Base-by-base conservation (phyloP, 2,888 invertebrate genomes). In the Cephonodes hylas region DNA sequence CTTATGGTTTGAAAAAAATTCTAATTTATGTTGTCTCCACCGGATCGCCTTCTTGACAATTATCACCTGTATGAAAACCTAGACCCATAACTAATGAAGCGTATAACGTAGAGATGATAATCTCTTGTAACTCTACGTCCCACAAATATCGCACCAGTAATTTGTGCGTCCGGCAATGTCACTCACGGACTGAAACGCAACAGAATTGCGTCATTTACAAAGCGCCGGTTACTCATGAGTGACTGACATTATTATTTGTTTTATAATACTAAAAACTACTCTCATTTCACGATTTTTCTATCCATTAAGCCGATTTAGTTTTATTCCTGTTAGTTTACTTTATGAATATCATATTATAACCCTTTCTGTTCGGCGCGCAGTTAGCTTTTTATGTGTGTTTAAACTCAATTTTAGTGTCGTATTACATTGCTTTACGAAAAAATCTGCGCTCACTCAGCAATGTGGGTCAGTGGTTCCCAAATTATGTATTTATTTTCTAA, bases 351-450 rank as follows among this genome's bases (percentile, higher is more conserved):
- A 72, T 79, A 77, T 77, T 73, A 77, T 74, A 76, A 84, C 80
- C 81, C 84, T 84, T 83, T 86, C 83, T 73, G 38, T n/a, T 70
- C 61, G 70, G 48, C 18, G 25, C 6, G 42, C 48, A 18, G 48
- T 70, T 69, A 71, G 71, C 65, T 67, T 62, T 42, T 59, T 56
- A 38, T 88, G 84, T 89, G 89, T 86, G 79, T 88, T 86, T 88
- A 84, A 87, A 88, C 81, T 88, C 83, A 79, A 86, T 88, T 88
- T 88, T 86, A 88, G 86, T 89, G 73, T 91, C 86, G 70, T 64
- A 76, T 91, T 90, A 89, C 90, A 72, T 64, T 74, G 69, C 80
- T 84, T 84, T 78, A 66, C 75, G 74, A 91, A 91, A 88, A 91
- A 89, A 87, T 86, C 80, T 68, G 79, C 80, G 78, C 73, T 27